Evolutionary conservation across 2,797 vertebrate species (phyloP).

Genomic region (Hippoglossus hippoglossus): DNA sequence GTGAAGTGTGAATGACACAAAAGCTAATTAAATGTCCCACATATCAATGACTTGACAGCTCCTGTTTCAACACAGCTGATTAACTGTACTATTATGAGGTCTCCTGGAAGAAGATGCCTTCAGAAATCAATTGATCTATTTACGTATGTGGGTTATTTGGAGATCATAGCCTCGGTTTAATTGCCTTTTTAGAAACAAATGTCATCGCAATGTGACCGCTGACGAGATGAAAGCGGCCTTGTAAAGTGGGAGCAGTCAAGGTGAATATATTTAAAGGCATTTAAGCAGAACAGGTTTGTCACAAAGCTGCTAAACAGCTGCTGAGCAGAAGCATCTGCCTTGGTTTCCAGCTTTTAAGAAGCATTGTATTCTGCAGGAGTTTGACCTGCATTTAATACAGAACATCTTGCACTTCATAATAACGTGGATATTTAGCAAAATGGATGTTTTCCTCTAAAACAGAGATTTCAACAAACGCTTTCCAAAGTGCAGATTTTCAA

Average conservation of each 20-base stretch:
- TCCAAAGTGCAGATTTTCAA: no score
- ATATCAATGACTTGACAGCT: slow-evolving; percentile 58
- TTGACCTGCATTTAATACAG: no score
- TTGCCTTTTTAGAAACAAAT: slow-evolving; percentile 69
- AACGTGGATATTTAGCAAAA: no score
- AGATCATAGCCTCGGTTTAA: slow-evolving; percentile 68
- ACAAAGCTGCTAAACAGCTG: no score
- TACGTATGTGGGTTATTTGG: slow-evolving; percentile 67
- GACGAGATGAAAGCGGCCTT: slow-evolving; percentile 60
- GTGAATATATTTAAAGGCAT: slow-evolving; percentile 32
- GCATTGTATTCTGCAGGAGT: no score
- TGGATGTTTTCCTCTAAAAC: no score
- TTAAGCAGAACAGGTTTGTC: no score
- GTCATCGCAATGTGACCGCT: slow-evolving; percentile 65
- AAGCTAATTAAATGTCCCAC: slow-evolving; percentile 74
- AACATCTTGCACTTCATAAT: no score
- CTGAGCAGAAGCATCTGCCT: no score
- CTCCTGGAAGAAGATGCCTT: slow-evolving; percentile 43
- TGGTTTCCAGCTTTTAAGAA: no score
- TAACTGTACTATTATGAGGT: slow-evolving; percentile 59
- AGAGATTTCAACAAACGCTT: no score
- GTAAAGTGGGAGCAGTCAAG: slow-evolving; percentile 11
- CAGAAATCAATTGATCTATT: slow-evolving; percentile 74
- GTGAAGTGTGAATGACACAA: slow-evolving; percentile 61
- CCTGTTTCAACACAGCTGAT: slow-evolving; percentile 61